Percentiles rank a stretch among this genome's conserved stretches.
Conservation (phyloP, 2,113 vertebrate species). For the Saccopteryx bilineata region DNA sequence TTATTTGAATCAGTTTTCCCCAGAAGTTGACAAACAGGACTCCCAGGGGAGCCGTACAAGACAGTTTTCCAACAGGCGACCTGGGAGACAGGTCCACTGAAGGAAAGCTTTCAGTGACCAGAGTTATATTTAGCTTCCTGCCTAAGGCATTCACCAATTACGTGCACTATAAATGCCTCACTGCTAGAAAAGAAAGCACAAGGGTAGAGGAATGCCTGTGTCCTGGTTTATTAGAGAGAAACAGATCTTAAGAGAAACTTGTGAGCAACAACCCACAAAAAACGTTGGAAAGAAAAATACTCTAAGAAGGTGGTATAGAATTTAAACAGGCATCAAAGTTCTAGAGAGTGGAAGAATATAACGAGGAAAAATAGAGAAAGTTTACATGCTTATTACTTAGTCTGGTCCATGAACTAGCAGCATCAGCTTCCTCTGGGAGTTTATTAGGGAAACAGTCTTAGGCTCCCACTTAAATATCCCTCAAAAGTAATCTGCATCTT, state of each 20-base stretch:
- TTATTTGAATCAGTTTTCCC: background rate
- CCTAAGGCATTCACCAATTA: conserved; percentile 65
- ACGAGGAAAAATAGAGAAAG: background rate
- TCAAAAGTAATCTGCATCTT: background rate
- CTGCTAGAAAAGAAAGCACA: background rate
- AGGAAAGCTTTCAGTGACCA: conserved; percentile 15
- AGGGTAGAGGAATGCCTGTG: background rate
- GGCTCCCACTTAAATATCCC: background rate
- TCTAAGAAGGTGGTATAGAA: background rate
- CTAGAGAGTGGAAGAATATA: background rate
- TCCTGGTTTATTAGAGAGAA: conserved; percentile 38
- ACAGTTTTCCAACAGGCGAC: conserved; percentile 31
- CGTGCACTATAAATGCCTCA: conserved; percentile 37
- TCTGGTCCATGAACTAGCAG: background rate
- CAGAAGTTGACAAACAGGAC: conserved; percentile 35
- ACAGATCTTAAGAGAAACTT: conserved; percentile 17
- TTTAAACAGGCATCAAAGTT: conserved; percentile 21
- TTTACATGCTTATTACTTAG: background rate
- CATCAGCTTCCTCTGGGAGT: background rate
- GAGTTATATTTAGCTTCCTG: conserved; percentile 63
- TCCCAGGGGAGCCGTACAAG: conserved; percentile 29
- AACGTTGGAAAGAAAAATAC: conserved; percentile 24
- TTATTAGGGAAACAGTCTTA: background rate
- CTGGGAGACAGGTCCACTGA: conserved; percentile 3
- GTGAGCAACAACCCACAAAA: background rate